Percentiles rank a stretch among this genome's conserved stretches.
phyloP scores from a whole-genome alignment of 1,140 invertebrate species.

The Temnothorax nylanderi region DNA sequence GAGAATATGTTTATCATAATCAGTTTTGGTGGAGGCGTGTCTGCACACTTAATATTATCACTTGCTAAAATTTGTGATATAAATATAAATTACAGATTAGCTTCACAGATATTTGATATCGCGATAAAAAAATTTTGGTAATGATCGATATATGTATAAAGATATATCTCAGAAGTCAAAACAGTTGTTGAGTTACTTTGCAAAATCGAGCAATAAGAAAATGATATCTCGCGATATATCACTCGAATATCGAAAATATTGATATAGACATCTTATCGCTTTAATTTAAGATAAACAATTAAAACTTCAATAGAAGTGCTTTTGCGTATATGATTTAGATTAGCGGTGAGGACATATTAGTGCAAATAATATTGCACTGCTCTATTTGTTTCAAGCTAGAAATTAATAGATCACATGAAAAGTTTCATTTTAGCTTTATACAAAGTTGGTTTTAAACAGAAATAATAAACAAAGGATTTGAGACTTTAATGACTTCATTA shows the following conservation, averaged over 20 bases:
- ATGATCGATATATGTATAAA: not conserved
- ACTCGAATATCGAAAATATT: conserved; percentile 14
- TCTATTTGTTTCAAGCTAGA: not conserved
- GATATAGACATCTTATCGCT: not conserved
- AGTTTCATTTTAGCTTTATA: not conserved
- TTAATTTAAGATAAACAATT: not conserved
- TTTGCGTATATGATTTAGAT: not conserved
- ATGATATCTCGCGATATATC: not conserved
- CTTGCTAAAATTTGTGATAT: conserved; percentile 4
- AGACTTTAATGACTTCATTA: not conserved
- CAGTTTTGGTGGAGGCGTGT: not conserved
- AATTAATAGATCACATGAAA: not conserved
- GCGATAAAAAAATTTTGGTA: not conserved
- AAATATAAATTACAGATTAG: not conserved
- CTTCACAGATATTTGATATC: not conserved
- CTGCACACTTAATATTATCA: not conserved
- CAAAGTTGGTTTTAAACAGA: not conserved
- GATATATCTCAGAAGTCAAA: not conserved
- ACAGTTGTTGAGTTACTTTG: conserved; percentile 13
- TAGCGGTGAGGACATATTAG: not conserved
- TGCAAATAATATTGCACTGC: not conserved
- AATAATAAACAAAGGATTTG: not conserved
- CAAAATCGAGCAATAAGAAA: not conserved
- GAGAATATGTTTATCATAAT: not conserved
- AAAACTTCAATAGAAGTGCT: not conserved